Evolutionary conservation across 2,113 vertebrate genomes (phyloP).

Genomic region (Machaerirhynchus nigripectus): DNA sequence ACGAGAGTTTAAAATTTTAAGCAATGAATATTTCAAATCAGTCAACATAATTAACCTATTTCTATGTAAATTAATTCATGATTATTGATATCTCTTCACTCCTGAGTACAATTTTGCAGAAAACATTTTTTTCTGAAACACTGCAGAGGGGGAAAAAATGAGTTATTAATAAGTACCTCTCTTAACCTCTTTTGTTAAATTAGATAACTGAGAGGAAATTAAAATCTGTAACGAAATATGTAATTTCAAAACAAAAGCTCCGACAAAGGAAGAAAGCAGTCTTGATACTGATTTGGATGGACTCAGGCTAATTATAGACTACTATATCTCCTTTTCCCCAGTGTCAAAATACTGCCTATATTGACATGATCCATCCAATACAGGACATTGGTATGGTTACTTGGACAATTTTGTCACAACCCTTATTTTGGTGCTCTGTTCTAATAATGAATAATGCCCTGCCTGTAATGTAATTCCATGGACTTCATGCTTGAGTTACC

Average conservation of each 20-base stretch:
- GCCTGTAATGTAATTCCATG: not conserved
- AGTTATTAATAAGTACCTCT: not conserved
- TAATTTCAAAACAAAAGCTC: not conserved
- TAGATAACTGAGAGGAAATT: conserved; percentile 12
- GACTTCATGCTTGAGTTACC: not conserved
- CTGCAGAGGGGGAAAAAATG: not conserved
- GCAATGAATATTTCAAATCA: not conserved
- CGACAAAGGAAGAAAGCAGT: not conserved
- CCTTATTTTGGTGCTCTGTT: not conserved
- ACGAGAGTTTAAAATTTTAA: not conserved
- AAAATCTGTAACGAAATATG: not conserved
- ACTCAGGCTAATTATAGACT: not conserved
- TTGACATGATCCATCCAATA: not conserved
- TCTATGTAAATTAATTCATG: conserved; percentile 45
- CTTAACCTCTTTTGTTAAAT: conserved; percentile 24
- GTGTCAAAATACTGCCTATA: not conserved
- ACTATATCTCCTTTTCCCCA: not conserved
- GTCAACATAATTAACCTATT: conserved; percentile 18
- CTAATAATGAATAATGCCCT: not conserved
- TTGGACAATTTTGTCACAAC: not conserved
- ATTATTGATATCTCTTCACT: conserved; percentile 28
- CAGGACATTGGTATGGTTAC: rapidly evolving
- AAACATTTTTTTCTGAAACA: conserved; percentile 9
- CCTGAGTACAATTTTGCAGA: not conserved
- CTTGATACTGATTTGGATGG: not conserved